Percentiles rank a stretch among this genome's conserved stretches.
Conservation (phyloP, 2,113 vertebrate species). For the Spheniscus mendiculus region DNA sequence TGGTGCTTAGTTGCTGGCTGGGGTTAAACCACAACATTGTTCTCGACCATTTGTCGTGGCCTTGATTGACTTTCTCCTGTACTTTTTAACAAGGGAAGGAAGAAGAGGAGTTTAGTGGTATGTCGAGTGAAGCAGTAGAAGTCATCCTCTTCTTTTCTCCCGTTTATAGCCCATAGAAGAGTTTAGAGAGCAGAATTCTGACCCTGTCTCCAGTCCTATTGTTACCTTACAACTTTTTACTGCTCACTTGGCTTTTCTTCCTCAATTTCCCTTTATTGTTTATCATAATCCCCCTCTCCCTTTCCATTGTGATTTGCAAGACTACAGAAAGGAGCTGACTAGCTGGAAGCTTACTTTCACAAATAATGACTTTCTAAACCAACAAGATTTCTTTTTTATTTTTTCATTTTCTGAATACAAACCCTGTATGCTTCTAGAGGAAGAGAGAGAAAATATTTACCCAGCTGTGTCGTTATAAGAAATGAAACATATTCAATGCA, state of each 20-base stretch:
- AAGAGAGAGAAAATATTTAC: not conserved
- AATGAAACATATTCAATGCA: not conserved
- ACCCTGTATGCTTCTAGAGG: not conserved
- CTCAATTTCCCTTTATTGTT: not conserved
- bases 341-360: not conserved
- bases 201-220: not conserved
- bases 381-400: not conserved
- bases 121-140: not conserved
- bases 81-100: not conserved
- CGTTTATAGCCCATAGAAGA: not conserved
- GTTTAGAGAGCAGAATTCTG: not conserved
- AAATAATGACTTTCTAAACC: not conserved
- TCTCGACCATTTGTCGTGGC: not conserved
- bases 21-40: not conserved
- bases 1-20: too few relatives aligned
- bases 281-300: not conserved
- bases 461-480: not conserved
- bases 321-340: not conserved
- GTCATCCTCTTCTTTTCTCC: fast-evolving
- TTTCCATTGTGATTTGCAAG: not conserved
- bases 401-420: not conserved
- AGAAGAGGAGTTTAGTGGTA: not conserved
- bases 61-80: not conserved
- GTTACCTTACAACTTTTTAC: not conserved
- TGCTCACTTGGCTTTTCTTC: not conserved